These are phyloP conservation scores for Lytechinus pictus DNA, from an alignment of 35 echinoderm and acorn worm genomes.

Conservation along the genomic window DNA sequence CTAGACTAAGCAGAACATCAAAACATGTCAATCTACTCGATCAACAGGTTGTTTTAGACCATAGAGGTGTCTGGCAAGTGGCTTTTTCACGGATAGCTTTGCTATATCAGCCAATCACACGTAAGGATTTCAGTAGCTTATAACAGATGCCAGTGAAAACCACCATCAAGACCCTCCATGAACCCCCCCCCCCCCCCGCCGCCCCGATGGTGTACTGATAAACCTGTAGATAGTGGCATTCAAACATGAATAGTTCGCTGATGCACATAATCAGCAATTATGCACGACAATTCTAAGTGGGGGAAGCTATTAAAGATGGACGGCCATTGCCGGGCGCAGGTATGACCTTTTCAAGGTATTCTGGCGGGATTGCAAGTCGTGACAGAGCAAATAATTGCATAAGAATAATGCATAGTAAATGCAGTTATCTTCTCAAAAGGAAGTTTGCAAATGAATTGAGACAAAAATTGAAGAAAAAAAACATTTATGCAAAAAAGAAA, in stretches of 20 bases:
- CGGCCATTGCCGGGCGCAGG: background rate
- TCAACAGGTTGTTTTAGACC: background rate
- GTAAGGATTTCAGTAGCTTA: no score
- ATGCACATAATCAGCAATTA: constrained; percentile 19
- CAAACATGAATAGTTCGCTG: background rate
- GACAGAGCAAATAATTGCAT: background rate
- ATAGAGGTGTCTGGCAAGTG: no score
- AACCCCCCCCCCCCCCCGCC: no score
- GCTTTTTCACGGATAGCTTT: no score
- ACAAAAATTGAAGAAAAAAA: background rate
- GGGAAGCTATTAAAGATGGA: background rate
- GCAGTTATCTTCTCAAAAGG: background rate
- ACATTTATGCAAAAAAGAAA: background rate
- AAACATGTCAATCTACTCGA: background rate
- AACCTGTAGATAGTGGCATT: background rate
- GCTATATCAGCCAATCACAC: no score
- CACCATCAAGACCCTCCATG: no score
- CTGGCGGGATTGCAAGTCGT: background rate
- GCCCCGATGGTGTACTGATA: no score
- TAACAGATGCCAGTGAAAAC: no score
- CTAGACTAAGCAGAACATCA: background rate
- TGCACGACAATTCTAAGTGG: background rate
- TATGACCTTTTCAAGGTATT: constrained; percentile 12
- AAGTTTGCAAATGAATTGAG: background rate
- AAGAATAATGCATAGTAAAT: background rate